These are phyloP conservation scores for Elgonia sp. DNA, from an alignment of 2,888 invertebrate genomes.

Conservation along the genomic window DNA sequence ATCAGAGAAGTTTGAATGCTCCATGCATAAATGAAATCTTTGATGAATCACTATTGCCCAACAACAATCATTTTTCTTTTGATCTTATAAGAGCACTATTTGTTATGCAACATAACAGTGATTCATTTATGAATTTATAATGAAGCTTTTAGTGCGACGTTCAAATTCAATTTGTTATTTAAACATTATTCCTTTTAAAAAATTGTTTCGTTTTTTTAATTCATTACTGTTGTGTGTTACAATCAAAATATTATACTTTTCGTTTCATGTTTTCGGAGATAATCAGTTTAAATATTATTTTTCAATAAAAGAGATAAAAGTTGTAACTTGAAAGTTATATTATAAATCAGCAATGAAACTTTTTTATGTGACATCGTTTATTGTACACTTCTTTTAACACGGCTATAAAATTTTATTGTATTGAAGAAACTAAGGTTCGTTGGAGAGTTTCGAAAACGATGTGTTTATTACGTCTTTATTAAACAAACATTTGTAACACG, in stretches of 20 bases:
- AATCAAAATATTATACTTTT: too few species aligned
- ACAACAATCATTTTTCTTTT: conserved; percentile 33
- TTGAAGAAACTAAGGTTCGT: background rate
- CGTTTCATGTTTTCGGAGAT: background rate
- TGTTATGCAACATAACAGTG: conserved; percentile 47
- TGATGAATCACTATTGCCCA: conserved; percentile 25
- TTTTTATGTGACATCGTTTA: background rate
- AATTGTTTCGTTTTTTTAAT: too few species aligned
- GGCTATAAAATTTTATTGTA: background rate
- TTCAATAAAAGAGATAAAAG: background rate
- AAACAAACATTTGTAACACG: too few species aligned
- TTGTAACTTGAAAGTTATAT: background rate
- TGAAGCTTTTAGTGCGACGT: conserved; percentile 28
- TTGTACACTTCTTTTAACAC: background rate
- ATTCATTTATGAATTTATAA: conserved; percentile 60
- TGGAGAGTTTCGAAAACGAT: too few species aligned
- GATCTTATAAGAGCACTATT: conserved; percentile 41
- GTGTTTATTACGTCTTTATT: too few species aligned
- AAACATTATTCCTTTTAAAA: too few species aligned
- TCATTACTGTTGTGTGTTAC: too few species aligned
- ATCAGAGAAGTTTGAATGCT: background rate
- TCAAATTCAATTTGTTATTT: background rate
- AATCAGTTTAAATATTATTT: background rate
- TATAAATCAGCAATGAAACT: background rate
- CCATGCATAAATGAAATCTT: conserved; percentile 12